Conservation (phyloP, 2,113 vertebrate genomes). For the Hydrolagus affinis region DNA sequence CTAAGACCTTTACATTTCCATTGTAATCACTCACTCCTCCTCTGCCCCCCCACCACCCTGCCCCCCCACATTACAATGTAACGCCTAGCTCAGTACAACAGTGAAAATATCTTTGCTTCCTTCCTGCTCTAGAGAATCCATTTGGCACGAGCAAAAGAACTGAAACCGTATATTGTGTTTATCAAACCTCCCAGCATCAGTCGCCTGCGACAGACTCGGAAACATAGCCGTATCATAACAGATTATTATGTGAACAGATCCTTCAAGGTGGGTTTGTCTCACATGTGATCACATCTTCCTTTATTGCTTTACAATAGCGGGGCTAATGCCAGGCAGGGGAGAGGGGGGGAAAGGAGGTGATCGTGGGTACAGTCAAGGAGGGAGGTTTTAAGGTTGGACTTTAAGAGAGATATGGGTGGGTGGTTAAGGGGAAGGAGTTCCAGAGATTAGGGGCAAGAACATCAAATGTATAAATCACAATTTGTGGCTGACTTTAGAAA, state of each 20-base stretch:
- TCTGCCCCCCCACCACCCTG: background rate
- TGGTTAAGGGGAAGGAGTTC: too few species aligned
- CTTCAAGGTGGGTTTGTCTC: conserved; percentile 64
- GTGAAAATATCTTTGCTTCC: background rate
- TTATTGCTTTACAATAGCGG: background rate
- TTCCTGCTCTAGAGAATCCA: conserved; percentile 63
- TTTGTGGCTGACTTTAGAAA: too few species aligned
- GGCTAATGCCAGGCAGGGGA: too few species aligned
- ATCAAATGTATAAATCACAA: too few species aligned
- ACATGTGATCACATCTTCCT: conserved; percentile 26
- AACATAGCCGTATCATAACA: conserved; percentile 71
- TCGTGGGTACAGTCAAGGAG: too few species aligned
- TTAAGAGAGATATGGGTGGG: too few species aligned
- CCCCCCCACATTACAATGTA: background rate
- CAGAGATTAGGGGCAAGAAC: too few species aligned
- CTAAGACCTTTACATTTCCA: background rate
- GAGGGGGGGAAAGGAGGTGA: too few species aligned
- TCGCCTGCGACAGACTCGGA: conserved; percentile 70
- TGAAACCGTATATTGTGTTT: conserved; percentile 83
- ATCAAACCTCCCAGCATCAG: conserved; percentile 75
- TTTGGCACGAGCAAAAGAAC: conserved; percentile 67
- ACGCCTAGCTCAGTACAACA: background rate
- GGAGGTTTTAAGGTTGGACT: too few species aligned
- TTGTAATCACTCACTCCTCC: background rate
- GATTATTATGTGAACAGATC: conserved; percentile 77